A percentile compares a stretch with the other conserved stretches of the same genome.
Conservation (phyloP, 2,113 vertebrate genomes). For the Lampris megalopsis region DNA sequence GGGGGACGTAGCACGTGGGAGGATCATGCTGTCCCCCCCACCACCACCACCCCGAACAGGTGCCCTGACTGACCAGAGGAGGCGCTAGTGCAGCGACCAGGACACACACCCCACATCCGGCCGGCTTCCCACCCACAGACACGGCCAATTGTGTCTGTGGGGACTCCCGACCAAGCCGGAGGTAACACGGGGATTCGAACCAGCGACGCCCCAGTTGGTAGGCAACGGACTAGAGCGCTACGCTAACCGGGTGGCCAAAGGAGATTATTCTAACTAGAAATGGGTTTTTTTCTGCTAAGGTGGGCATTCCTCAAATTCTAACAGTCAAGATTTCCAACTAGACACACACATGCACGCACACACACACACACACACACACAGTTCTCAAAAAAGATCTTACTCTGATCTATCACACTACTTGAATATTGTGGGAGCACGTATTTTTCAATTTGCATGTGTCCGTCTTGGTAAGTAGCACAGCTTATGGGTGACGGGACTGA, state of each 20-base stretch:
- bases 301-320: slow-evolving; percentile 13
- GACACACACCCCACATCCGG: too few relatives aligned
- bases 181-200: too few relatives aligned
- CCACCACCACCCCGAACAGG: too few relatives aligned
- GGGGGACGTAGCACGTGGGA: too few relatives aligned
- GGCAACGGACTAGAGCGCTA: too few relatives aligned
- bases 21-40: too few relatives aligned
- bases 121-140: too few relatives aligned
- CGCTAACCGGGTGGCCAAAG: not conserved
- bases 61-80: too few relatives aligned
- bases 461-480: slow-evolving; percentile 16
- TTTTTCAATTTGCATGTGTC: slow-evolving; percentile 44
- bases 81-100: too few relatives aligned
- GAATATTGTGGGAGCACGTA: slow-evolving; percentile 1
- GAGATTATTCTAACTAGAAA: slow-evolving; percentile 23
- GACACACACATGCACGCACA: slow-evolving; percentile 1
- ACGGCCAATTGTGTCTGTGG: too few relatives aligned
- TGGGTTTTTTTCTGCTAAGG: slow-evolving; percentile 8
- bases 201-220: too few relatives aligned
- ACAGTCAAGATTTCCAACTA: slow-evolving; percentile 21
- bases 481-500: not conserved
- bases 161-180: too few relatives aligned
- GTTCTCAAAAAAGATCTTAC: not conserved
- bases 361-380: not conserved
- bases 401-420: not conserved